Evolutionary conservation across 2,797 vertebrate genomes (phyloP).

Genomic region (Cheirogaleus major): DNA sequence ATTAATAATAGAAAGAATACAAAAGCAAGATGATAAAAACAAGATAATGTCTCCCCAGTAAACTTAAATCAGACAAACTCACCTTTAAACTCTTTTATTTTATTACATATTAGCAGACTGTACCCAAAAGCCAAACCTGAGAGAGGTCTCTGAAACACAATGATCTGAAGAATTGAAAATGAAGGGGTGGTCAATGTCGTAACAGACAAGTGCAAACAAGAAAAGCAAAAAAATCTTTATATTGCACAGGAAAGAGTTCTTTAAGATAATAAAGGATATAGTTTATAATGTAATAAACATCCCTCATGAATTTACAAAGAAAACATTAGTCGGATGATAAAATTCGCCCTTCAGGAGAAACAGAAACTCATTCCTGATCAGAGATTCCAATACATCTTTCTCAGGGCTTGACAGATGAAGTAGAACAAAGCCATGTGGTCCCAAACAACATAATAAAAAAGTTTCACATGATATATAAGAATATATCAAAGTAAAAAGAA

Average conservation of each 20-base stretch:
- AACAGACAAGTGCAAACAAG: background rate
- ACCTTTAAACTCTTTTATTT: background rate
- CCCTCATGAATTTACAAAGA: background rate
- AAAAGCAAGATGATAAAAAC: background rate
- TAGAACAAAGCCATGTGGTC: background rate
- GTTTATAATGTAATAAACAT: background rate
- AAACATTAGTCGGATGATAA: background rate
- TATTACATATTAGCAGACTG: background rate
- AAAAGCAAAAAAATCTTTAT: background rate
- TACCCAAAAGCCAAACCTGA: background rate
- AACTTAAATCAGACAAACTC: background rate
- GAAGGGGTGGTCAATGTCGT: background rate
- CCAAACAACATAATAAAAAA: background rate
- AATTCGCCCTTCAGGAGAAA: background rate
- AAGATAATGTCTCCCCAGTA: background rate
- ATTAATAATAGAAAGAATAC: background rate
- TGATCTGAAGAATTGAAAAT: background rate
- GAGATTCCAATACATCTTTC: background rate
- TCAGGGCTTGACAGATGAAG: background rate
- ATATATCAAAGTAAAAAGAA: background rate
- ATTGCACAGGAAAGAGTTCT: background rate
- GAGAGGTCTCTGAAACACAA: background rate
- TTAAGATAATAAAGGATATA: background rate
- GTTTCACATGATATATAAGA: background rate
- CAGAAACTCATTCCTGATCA: background rate